Conservation (phyloP, 2,888 invertebrate species). For the Enchytraeus crypticus region DNA sequence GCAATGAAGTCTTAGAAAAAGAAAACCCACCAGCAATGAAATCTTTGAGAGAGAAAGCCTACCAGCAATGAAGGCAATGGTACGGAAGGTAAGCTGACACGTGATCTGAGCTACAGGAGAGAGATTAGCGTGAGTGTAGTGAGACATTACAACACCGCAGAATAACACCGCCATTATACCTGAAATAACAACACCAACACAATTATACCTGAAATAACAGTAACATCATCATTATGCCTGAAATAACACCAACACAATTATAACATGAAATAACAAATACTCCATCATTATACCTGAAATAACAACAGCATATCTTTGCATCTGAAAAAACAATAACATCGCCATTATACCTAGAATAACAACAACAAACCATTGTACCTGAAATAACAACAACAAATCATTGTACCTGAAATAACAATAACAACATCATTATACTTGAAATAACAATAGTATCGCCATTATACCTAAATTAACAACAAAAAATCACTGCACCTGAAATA, state of each 20-base stretch:
- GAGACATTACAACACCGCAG: slow-evolving; percentile 98
- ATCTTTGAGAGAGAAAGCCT: slow-evolving; percentile 21
- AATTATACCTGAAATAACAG: neutral
- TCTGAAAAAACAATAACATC: neutral
- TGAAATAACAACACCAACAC: slow-evolving; percentile 42
- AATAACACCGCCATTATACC: slow-evolving; percentile 99
- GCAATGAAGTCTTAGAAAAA: no score
- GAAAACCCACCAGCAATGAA: no score
- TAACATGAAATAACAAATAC: slow-evolving; percentile 55
- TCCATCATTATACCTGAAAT: neutral
- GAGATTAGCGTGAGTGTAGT: slow-evolving; percentile 95
- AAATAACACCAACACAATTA: slow-evolving; percentile 98
- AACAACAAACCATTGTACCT: no score
- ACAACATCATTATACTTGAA: slow-evolving; percentile 6
- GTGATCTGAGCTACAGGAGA: slow-evolving; percentile 98
- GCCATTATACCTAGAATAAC: neutral
- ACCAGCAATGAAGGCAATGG: slow-evolving; percentile 83
- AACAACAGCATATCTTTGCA: neutral
- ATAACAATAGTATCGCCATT: neutral
- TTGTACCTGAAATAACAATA: slow-evolving; percentile 64
- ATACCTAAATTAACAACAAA: slow-evolving; percentile 75
- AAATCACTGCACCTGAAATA: slow-evolving; percentile 52
- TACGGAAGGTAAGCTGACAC: slow-evolving; percentile 97
- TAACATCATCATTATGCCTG: neutral
- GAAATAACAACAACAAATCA: no score